Base-by-base conservation (phyloP, 1,140 invertebrate genomes). In the Diabrotica undecimpunctata region DNA sequence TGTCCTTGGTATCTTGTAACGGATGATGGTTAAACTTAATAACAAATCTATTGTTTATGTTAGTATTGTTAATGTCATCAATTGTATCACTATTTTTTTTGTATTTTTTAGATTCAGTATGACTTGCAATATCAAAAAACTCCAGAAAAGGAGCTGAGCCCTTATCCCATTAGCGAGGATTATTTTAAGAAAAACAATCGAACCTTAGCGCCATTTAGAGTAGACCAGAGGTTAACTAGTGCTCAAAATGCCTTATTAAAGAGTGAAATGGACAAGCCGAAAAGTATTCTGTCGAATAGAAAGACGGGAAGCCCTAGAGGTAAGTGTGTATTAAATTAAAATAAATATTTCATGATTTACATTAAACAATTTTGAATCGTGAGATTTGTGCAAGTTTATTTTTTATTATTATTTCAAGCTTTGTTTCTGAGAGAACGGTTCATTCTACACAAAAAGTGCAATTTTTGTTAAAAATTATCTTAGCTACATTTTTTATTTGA, bases 261-360 rank as follows among this genome's bases (percentile, higher is more conserved):
- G 41, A 62, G 68, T 5, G 67, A 67, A 35, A 76, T 76, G 75
- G 75, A 76, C 55, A 76, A 77, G 66, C 75, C 74, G 52, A 75
- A 75, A 64, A 72, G 75, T 58, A 77, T 77, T 54, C 64, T 76
- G 62, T 74, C 74, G 13, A 76, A 76, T 57, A 63, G 74, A 46
- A 61, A 70, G 36, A 77, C 71, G 2, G 73, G 72, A 25, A 78
- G 80, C 78, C 67, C 78, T 73, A 71, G 80, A 79, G 63, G 82
- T 83, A 66, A 74, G 70, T 46, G n/a, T 46, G 3, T 10, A 8
- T 39, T 50, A 54, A 46, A 46, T 46, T 46, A n/a, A 10, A 46
- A 6, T 46, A 46, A 4, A 3, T n/a, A 5, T 46, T 46, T 46
- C 25, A 4, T 25, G 25, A 25, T 25, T 25, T 25, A 25, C 1